Percentiles rank a stretch among this genome's conserved stretches.
Evolutionary conservation across 2,797 vertebrate species (phyloP).

Genomic region (Craterocephalus amniculus): DNA sequence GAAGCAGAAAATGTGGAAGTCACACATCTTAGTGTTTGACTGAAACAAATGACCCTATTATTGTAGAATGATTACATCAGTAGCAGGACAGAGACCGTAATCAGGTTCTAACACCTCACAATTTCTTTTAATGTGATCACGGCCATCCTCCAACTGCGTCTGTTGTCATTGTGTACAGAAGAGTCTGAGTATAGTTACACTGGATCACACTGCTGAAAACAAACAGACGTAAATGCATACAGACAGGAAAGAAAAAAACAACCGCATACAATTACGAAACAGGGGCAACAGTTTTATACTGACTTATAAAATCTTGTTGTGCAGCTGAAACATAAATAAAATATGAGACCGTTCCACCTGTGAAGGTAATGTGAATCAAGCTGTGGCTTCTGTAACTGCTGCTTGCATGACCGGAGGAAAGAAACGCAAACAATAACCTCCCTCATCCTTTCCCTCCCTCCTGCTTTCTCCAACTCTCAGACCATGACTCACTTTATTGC

Average conservation of each 20-base stretch:
- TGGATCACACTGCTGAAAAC: neutral
- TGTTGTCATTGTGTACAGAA: slow-evolving; percentile 12
- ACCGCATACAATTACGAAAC: neutral
- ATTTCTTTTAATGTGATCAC: slow-evolving; percentile 48
- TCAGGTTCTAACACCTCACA: slow-evolving; percentile 48
- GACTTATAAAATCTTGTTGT: slow-evolving; percentile 29
- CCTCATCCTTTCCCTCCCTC: slow-evolving; percentile 22
- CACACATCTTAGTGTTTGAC: slow-evolving; percentile 28
- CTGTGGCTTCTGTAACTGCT: slow-evolving; percentile 19
- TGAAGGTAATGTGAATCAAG: slow-evolving; percentile 24
- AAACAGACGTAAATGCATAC: neutral
- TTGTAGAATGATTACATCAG: slow-evolving; percentile 30
- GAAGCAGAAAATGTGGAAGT: slow-evolving; percentile 27
- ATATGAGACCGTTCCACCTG: slow-evolving; percentile 26
- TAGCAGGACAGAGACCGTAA: slow-evolving; percentile 48
- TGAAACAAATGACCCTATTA: slow-evolving; percentile 51
- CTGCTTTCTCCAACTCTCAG: slow-evolving; percentile 32
- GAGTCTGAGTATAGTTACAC: slow-evolving; percentile 7
- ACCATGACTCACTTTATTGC: slow-evolving; percentile 37
- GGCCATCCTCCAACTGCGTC: slow-evolving; percentile 18
- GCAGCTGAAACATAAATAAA: slow-evolving; percentile 33
- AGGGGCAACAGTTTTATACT: neutral
- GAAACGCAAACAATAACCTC: slow-evolving; percentile 13
- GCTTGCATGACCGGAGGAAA: slow-evolving; percentile 17
- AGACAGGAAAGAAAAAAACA: neutral